A percentile compares a stretch with the other conserved stretches of the same genome.
These are phyloP conservation scores for Plodia interpunctella DNA, from an alignment of 1,140 invertebrate genomes.

Conservation along the genomic window DNA sequence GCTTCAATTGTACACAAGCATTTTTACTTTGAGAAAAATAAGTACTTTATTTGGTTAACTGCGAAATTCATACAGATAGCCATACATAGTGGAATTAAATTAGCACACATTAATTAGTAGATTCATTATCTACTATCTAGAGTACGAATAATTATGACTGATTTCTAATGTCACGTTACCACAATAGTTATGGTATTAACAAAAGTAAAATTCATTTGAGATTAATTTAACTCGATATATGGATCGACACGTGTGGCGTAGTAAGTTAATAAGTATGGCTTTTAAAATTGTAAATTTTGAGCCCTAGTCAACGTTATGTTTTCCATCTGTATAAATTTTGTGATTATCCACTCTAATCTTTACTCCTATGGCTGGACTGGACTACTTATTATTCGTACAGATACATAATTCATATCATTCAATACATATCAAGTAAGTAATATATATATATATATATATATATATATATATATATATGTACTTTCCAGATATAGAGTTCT, in stretches of 20 bases:
- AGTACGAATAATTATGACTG: no score
- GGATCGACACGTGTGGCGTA: no score
- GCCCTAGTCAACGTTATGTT: not conserved
- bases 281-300: no score
- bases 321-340: not conserved
- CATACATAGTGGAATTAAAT: not conserved
- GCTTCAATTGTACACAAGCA: slow-evolving; percentile 11
- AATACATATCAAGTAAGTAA: not conserved
- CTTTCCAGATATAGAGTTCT: not conserved
- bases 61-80: not conserved
- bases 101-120: not conserved
- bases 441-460: no score
- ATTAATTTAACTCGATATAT: no score
- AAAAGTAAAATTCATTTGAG: no score
- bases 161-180: not conserved
- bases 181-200: not conserved
- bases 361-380: slow-evolving; percentile 5
- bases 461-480: no score
- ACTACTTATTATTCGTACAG: not conserved
- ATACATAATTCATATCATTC: not conserved
- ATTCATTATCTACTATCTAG: no score
- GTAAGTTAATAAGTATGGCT: no score
- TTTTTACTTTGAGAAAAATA: slow-evolving; percentile 1
- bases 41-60: not conserved
- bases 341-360: not conserved